phyloP scores from a whole-genome alignment of 2,797 vertebrate genomes.

The Polyboroides typus region DNA sequence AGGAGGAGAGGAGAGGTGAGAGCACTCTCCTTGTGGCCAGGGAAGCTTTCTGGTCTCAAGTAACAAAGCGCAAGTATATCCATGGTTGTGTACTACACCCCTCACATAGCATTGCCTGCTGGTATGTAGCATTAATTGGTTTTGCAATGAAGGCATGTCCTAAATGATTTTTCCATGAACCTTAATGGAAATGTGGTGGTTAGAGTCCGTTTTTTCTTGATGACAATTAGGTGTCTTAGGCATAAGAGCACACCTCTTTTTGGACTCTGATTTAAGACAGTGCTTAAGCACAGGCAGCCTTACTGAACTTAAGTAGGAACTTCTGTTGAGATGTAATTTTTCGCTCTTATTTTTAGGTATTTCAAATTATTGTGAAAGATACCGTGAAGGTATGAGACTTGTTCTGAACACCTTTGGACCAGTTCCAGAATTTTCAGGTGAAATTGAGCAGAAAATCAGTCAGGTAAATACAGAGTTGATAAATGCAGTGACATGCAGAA shows the following conservation, averaged over 20 bases:
- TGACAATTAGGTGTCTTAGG: neutral
- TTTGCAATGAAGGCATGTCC: neutral
- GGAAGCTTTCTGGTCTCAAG: neutral
- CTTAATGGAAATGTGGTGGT: neutral
- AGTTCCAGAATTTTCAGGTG: constrained; percentile 85
- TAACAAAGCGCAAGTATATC: neutral
- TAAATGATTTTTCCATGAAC: neutral
- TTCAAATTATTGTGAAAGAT: constrained; percentile 87
- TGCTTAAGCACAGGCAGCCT: neutral
- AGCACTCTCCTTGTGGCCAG: neutral
- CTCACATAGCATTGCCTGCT: neutral
- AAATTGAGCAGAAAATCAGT: constrained; percentile 76
- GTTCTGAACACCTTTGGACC: constrained; percentile 88
- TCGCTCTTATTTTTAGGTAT: constrained; percentile 79
- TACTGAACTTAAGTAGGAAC: neutral
- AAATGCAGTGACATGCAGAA: neutral
- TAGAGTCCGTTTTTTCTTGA: neutral
- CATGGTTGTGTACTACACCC: neutral
- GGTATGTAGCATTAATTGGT: neutral
- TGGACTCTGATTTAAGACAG: neutral
- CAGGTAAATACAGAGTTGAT: constrained; percentile 71
- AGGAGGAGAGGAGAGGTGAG: neutral
- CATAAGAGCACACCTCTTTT: neutral
- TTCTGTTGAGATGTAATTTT: neutral
- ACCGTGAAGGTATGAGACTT: constrained; percentile 82